Conservation (phyloP, 2,888 invertebrate genomes). For the Ferrisia virgata region DNA sequence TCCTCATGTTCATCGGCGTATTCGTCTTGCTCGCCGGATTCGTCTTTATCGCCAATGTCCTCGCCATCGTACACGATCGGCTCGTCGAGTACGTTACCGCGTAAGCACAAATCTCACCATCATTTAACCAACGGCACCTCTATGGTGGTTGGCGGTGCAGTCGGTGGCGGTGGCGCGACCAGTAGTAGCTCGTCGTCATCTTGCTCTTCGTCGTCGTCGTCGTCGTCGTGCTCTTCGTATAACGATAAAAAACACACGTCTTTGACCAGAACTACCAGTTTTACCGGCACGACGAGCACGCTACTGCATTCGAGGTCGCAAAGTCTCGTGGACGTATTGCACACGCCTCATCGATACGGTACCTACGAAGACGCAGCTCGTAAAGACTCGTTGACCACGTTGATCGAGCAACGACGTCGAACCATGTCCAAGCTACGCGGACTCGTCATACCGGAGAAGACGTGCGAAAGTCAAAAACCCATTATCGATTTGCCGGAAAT, state of each 20-base stretch:
- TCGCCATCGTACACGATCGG: constrained; percentile 48
- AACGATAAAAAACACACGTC: constrained; percentile 46
- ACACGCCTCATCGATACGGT: constrained; percentile 56
- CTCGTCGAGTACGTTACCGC: constrained; percentile 50
- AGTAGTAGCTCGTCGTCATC: neutral
- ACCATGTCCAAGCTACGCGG: constrained; percentile 81
- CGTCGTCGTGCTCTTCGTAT: neutral
- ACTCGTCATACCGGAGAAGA: constrained; percentile 79
- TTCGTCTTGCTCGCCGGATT: constrained; percentile 50
- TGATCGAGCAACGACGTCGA: constrained; percentile 77
- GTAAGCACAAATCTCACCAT: constrained; percentile 45
- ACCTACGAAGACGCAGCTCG: neutral
- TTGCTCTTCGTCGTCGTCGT: neutral
- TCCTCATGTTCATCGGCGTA: constrained; percentile 49
- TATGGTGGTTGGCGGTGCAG: neutral
- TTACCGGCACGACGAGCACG: constrained; percentile 50
- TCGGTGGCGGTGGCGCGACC: neutral
- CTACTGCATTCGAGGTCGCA: constrained; percentile 56
- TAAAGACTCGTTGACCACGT: constrained; percentile 58
- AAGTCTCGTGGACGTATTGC: constrained; percentile 57
- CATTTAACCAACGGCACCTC: neutral
- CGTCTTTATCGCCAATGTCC: constrained; percentile 49
- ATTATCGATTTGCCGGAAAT: constrained; percentile 78
- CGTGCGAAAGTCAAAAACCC: constrained; percentile 56
- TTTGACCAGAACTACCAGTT: constrained; percentile 54